Evolutionary conservation across 2,113 vertebrate species (phyloP).

Genomic region (Trachemys scripta): DNA sequence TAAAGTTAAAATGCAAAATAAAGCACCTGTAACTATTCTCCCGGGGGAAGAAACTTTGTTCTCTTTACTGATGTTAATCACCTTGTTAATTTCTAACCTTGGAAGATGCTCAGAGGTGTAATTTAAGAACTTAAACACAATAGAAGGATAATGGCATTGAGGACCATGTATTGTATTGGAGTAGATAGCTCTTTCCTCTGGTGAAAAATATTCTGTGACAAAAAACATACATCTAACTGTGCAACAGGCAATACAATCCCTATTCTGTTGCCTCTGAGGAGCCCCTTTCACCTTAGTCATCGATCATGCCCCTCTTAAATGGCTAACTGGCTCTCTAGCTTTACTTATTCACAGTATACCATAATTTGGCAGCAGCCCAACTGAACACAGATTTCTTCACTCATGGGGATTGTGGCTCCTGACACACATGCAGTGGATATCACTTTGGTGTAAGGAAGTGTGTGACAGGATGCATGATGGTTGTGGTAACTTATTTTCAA

Average conservation of each 20-base stretch:
- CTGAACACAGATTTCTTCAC: neutral
- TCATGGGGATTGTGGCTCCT: neutral
- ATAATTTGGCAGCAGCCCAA: neutral
- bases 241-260: neutral
- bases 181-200: neutral
- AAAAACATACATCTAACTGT: neutral
- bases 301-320: neutral
- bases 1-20: neutral
- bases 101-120: neutral
- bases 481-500: neutral
- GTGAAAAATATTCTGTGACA: neutral
- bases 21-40: neutral
- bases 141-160: neutral
- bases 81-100: neutral
- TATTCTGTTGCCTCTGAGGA: neutral
- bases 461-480: neutral
- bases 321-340: neutral
- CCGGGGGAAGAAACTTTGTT: neutral
- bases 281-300: neutral
- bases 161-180: neutral
- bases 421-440: neutral
- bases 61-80: neutral
- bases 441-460: neutral
- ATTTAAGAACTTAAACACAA: neutral
- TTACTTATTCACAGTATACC: neutral